Evolutionary conservation across 2,888 invertebrate species (phyloP), one percentile per base, ranked within the genome.

Genomic region (Ryuthela nishihirai): DNA sequence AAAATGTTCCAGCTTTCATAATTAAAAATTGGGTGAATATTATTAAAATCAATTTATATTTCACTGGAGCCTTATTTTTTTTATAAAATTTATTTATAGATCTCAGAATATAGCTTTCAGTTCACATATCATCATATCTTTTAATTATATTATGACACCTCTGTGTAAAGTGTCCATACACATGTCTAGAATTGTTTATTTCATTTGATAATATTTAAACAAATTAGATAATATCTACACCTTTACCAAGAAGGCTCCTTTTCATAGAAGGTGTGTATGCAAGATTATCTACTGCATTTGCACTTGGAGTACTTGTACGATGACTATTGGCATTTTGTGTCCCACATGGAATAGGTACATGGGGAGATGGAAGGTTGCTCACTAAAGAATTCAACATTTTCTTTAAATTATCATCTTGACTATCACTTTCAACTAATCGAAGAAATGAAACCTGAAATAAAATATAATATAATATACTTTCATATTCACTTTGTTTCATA

Each of bases 321-420:
- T 41, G 25, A 9, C 25, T 24, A 17, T 54, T 55, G 18, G 50
- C 55, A 45, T 45, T 40, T 50, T 44, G 43, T 23, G 53, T 34
- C 46, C 40, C 29, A 42, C 47, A 23, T 20, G 62, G 29, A 20
- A 41, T 29, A 34, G 35, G 54, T 23, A 60, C 49, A 17, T 64
- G 34, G 2, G 59, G 36, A 7, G 60, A 53, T 0, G 77, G 76
- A 17, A 78, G 67, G 36, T 71, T 70, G 44, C 68, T 67, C 29
- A 78, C 64, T n/a, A 77, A 62, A 17, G 70, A 69, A 29, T 72
- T 72, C 58, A 79, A 65, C 48, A 70, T 68, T 58, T 74, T 74
- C 60, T 71, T 72, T 6, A 71, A 62, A 7, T 64, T 66, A 43
- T 67, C 67, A n/a, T 72, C 72, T 36, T 66, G 68, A 21, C 70